Evolutionary conservation across 2,888 invertebrate genomes (phyloP).

Genomic region (Ennomos quercinarius): DNA sequence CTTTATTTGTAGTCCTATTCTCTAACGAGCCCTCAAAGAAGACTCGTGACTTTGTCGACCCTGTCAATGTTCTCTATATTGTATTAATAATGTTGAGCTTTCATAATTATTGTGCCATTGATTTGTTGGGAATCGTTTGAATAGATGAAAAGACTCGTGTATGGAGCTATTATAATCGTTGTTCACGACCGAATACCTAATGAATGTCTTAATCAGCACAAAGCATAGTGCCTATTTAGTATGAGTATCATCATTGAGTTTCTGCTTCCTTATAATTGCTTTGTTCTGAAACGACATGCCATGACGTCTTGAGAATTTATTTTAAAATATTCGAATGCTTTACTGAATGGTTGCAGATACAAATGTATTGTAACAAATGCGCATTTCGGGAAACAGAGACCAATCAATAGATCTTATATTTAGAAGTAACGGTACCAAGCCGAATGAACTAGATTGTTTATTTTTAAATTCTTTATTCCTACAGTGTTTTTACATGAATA

Average conservation of each 20-base stretch:
- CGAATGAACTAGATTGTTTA: slow-evolving; percentile 51
- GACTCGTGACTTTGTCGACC: slow-evolving; percentile 39
- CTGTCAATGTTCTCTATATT: slow-evolving; percentile 37
- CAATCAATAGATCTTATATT: slow-evolving; percentile 31
- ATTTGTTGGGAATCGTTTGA: slow-evolving; percentile 23
- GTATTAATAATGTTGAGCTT: slow-evolving; percentile 26
- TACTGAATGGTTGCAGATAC: not conserved
- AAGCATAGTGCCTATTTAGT: slow-evolving; percentile 17
- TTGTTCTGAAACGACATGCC: slow-evolving; percentile 34
- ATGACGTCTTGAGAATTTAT: slow-evolving; percentile 26
- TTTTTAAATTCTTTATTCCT: slow-evolving; percentile 43
- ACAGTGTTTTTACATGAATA: not conserved
- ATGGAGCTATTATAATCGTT: slow-evolving; percentile 7
- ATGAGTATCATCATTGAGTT: slow-evolving; percentile 35
- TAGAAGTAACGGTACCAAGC: slow-evolving; percentile 50
- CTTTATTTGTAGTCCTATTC: slow-evolving; percentile 33
- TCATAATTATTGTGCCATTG: slow-evolving; percentile 33
- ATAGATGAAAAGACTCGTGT: slow-evolving; percentile 15
- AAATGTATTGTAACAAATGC: slow-evolving; percentile 4
- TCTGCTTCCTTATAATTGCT: slow-evolving; percentile 41
- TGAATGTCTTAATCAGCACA: slow-evolving; percentile 27
- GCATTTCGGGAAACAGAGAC: slow-evolving; percentile 23
- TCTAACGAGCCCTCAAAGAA: slow-evolving; percentile 34
- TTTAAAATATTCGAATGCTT: slow-evolving; percentile 4
- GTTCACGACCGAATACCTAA: slow-evolving; percentile 19